Conservation (phyloP, 2,888 invertebrate genomes). For the Lithophane socia region DNA sequence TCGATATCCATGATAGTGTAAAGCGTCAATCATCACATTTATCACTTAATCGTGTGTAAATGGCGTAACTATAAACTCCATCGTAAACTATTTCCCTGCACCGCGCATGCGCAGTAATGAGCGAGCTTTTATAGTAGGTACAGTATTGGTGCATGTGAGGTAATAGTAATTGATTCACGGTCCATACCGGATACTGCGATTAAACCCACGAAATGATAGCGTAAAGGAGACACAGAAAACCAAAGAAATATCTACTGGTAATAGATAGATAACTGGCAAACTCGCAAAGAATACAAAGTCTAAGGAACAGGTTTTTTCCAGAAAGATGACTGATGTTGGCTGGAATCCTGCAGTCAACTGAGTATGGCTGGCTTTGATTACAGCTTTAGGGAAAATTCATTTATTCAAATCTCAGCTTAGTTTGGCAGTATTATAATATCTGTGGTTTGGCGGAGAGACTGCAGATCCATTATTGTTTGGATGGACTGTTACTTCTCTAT, state of each 20-base stretch:
- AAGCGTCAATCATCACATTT: constrained; percentile 20
- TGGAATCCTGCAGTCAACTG: no score
- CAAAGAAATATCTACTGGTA: background rate
- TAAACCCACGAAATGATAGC: background rate
- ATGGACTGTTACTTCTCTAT: background rate
- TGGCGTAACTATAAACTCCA: constrained; percentile 7
- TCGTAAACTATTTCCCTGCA: constrained; percentile 23
- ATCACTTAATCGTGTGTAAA: background rate
- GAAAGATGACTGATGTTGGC: background rate
- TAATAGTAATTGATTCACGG: background rate
- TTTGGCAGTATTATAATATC: no score
- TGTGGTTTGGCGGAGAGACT: no score
- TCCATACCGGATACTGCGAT: no score
- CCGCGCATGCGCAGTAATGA: constrained; percentile 1
- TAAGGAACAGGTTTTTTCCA: no score
- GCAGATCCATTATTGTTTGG: no score
- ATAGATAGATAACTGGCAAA: background rate
- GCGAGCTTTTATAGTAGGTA: background rate
- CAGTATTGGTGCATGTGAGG: background rate
- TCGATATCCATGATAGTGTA: constrained; percentile 3
- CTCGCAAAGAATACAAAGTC: background rate
- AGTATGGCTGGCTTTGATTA: background rate
- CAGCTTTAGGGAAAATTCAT: background rate
- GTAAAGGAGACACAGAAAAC: background rate
- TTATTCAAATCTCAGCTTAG: background rate